Conservation (phyloP, 2,113 vertebrate species). For the Mobula birostris region DNA sequence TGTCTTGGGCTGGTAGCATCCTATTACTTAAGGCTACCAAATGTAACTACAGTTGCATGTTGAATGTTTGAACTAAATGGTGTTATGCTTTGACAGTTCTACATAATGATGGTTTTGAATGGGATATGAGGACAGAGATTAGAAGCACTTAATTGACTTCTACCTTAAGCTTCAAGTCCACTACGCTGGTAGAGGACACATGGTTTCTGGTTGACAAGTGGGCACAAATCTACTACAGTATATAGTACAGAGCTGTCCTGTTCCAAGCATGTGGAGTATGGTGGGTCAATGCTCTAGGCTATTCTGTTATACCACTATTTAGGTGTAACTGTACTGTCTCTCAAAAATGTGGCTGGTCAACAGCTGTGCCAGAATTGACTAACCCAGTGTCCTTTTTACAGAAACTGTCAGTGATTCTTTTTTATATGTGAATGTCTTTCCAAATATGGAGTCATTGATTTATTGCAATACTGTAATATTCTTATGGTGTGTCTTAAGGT, state of each 20-base stretch:
- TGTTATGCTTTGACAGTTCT: constrained; percentile 4
- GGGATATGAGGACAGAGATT: neutral
- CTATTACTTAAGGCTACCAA: constrained; percentile 2
- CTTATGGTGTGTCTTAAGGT: constrained; percentile 38
- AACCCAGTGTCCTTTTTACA: constrained; percentile 37
- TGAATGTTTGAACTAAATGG: constrained; percentile 11
- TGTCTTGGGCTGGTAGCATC: neutral
- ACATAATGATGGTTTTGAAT: neutral
- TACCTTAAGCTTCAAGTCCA: neutral
- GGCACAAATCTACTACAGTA: neutral
- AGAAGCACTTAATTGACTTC: constrained; percentile 10
- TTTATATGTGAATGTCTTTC: constrained; percentile 38
- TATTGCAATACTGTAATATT: constrained; percentile 38
- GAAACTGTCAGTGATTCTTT: constrained; percentile 37
- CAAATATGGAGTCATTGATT: constrained; percentile 36
- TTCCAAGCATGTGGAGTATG: constrained; percentile 27
- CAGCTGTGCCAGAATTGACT: constrained; percentile 29
- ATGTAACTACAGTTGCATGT: constrained; percentile 9
- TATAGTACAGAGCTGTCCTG: constrained; percentile 13
- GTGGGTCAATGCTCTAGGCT: constrained; percentile 30
- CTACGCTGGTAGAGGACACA: neutral
- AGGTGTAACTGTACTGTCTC: constrained; percentile 31
- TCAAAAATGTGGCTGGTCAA: constrained; percentile 21
- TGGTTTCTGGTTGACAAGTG: neutral
- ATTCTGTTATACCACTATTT: constrained; percentile 28